Evolutionary conservation across 2,797 vertebrate species (phyloP).

Genomic region (Rhabdophis nuchalis): DNA sequence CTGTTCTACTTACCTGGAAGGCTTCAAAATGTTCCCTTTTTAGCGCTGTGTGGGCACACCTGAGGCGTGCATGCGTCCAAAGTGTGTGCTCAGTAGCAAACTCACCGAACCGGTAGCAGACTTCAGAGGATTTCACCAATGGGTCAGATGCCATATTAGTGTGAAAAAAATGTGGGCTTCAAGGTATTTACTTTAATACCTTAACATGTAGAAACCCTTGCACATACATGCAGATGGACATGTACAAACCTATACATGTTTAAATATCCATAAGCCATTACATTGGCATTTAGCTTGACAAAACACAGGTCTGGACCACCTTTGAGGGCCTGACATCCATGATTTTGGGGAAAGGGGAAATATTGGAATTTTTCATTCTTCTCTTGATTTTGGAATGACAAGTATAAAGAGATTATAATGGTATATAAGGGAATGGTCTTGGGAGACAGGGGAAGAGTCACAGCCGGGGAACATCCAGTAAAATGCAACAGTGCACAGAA

Average conservation of each 20-base stretch:
- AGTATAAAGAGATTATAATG: neutral
- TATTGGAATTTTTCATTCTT: neutral
- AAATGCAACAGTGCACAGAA: neutral
- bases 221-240: neutral
- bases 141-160: neutral
- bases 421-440: neutral
- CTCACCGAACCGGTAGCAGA: too few species aligned
- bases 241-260: neutral
- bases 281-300: neutral
- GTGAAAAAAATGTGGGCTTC: neutral
- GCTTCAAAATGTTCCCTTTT: too few species aligned
- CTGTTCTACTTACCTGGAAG: too few species aligned
- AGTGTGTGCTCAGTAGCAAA: too few species aligned
- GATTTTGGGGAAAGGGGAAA: neutral
- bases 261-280: neutral
- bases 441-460: neutral
- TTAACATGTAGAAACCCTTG: neutral
- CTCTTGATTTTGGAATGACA: neutral
- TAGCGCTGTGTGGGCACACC: too few species aligned
- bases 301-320: neutral
- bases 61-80: too few species aligned
- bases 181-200: neutral
- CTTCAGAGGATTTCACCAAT: neutral
- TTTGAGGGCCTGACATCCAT: neutral
- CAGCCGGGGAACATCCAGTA: neutral